phyloP scores from a whole-genome alignment of 2,888 invertebrate species.

The Dynastes maya region DNA sequence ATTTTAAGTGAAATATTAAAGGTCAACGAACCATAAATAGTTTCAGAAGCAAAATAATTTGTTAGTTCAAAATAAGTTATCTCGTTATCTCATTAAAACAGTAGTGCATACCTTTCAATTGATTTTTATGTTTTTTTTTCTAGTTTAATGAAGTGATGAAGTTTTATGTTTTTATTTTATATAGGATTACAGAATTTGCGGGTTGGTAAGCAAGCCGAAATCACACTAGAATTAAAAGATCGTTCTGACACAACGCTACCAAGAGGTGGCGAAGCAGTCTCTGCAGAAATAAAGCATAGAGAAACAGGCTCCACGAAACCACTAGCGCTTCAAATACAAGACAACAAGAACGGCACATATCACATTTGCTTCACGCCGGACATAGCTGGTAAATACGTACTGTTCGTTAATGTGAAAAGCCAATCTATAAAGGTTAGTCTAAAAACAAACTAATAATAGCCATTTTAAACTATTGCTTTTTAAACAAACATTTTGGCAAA shows the following conservation, averaged over 20 bases:
- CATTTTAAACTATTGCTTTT: no score
- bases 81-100: no score
- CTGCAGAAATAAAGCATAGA: slow-evolving; percentile 73
- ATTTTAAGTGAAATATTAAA: no score
- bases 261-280: slow-evolving; percentile 78
- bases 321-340: slow-evolving; percentile 73
- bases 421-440: slow-evolving; percentile 77
- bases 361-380: slow-evolving; percentile 76
- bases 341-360: slow-evolving; percentile 79
- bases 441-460: not conserved
- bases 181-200: slow-evolving; percentile 75
- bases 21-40: no score
- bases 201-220: slow-evolving; percentile 77
- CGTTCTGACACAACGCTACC: slow-evolving; percentile 77
- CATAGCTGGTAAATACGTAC: slow-evolving; percentile 76
- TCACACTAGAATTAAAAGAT: slow-evolving; percentile 77
- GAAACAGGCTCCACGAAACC: slow-evolving; percentile 70
- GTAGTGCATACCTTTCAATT: no score
- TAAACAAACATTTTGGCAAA: no score
- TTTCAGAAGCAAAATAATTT: no score
- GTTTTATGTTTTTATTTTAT: not conserved
- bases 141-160: not conserved
- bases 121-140: not conserved
- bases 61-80: no score
- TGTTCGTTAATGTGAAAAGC: slow-evolving; percentile 77